Evolutionary conservation across 1,140 invertebrate species (phyloP).

Genomic region (Magallana angulata): DNA sequence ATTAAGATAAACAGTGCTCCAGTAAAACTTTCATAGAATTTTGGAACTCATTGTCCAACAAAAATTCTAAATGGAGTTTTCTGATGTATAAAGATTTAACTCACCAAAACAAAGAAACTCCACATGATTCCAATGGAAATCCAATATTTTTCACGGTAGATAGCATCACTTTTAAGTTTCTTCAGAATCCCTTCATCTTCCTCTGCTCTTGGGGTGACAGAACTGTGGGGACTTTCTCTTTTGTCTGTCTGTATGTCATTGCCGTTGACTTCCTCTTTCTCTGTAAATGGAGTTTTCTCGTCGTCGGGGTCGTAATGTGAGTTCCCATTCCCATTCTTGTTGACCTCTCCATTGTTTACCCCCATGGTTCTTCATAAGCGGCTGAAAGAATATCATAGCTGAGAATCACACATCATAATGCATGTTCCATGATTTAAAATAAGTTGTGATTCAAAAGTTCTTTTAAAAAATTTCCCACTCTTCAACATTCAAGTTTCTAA

Average conservation of each 20-base stretch:
- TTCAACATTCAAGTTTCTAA: too few species aligned
- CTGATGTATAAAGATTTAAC: not conserved
- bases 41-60: too few species aligned
- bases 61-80: too few species aligned
- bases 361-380: not conserved
- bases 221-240: not conserved
- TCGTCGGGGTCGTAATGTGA: not conserved
- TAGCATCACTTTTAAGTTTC: not conserved
- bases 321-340: not conserved
- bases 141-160: conserved; percentile 36
- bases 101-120: conserved; percentile 44
- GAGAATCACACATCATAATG: too few species aligned
- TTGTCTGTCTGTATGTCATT: not conserved
- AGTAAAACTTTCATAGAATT: too few species aligned
- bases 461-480: too few species aligned
- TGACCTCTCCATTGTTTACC: not conserved
- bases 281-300: conserved; percentile 11
- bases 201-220: not conserved
- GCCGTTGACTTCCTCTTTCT: not conserved
- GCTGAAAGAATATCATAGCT: too few species aligned
- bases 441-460: too few species aligned
- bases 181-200: not conserved
- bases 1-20: too few species aligned
- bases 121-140: conserved; percentile 37
- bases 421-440: too few species aligned